Base-by-base conservation (phyloP, 2,113 vertebrate species). In the Tapirus terrestris region DNA sequence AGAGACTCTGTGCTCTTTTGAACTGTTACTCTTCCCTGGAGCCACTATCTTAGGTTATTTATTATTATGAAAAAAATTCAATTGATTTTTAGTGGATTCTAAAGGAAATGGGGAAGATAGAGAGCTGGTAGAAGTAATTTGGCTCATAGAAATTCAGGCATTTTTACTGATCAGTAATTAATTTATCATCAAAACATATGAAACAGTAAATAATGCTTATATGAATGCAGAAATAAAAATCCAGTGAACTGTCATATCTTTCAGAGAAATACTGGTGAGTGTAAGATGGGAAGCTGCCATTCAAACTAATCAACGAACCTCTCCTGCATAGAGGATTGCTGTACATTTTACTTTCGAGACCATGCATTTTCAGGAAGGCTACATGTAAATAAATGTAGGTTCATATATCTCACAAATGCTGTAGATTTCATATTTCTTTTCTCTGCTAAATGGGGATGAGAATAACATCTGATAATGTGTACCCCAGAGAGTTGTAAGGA, bases 171-270 rank as follows among this genome's bases (percentile, higher is more conserved):
- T 72, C 21, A 61, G 29, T 51, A 75, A 87, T 82, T 84, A n/a
- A 65, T 85, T 87, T 72, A 48, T 81, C 43, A 92, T 25, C 25
- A 93, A 88, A 94, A 83, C 21, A 68, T 53, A 75, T 61, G 51
- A 67, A 67, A 67, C 1, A 84, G 90, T 21, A 94, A 67, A 82
- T 63, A 83, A 83, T 6, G 6, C 70, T 58, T 88, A 20, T 70
- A 48, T 43, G 65, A 89, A 65, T 76, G 65, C 36, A 94, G n/a
- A 97, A 83, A 75, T 70, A 94, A 96, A 90, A 83, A 75, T 58
- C 25, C 48, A 97, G 21, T n/a, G 27, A 39, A 60, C 48, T 75
- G 3, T 48, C 23, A 21, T 23, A 48, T 45, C 51, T 94, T 83
- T 83, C 21, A 83, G 81, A 92, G 92, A 73, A 94, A 72, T 67